phyloP scores from a whole-genome alignment of 2,888 invertebrate genomes.

The Dryococelus australis region DNA sequence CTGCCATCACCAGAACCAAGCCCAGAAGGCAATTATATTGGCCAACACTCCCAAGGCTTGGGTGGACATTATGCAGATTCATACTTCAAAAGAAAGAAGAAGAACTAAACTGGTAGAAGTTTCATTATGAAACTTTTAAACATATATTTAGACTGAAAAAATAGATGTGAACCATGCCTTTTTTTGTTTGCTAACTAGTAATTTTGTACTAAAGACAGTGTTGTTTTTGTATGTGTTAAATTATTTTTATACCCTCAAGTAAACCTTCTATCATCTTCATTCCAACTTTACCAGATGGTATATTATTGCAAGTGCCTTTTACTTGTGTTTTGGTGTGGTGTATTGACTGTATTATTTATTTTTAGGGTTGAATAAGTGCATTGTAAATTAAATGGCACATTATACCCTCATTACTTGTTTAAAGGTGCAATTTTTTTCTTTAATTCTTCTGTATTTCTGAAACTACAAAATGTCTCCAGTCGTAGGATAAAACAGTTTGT shows the following conservation, averaged over 20 bases:
- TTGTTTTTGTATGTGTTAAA: slow-evolving; percentile 1
- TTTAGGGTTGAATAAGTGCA: background rate
- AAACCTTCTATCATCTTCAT: background rate
- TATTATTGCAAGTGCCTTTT: slow-evolving; percentile 2
- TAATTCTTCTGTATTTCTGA: background rate
- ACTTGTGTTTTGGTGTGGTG: background rate
- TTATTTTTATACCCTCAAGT: background rate
- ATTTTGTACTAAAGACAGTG: background rate
- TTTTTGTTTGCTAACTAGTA: background rate
- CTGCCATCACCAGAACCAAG: slow-evolving; percentile 61
- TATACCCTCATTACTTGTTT: background rate
- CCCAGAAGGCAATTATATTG: slow-evolving; percentile 61
- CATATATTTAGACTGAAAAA: background rate
- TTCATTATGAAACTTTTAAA: background rate
- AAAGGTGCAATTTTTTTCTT: background rate
- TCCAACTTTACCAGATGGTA: background rate
- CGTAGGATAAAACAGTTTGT: background rate
- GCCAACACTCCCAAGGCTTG: slow-evolving; percentile 63
- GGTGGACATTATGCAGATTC: slow-evolving; percentile 64
- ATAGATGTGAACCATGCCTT: background rate
- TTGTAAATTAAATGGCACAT: background rate
- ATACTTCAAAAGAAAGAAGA: slow-evolving; percentile 59
- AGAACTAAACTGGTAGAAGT: slow-evolving; percentile 46
- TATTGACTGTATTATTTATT: background rate
- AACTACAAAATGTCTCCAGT: background rate